Evolutionary conservation across 2,113 vertebrate genomes (phyloP).

Genomic region (Puntigrus tetrazona): DNA sequence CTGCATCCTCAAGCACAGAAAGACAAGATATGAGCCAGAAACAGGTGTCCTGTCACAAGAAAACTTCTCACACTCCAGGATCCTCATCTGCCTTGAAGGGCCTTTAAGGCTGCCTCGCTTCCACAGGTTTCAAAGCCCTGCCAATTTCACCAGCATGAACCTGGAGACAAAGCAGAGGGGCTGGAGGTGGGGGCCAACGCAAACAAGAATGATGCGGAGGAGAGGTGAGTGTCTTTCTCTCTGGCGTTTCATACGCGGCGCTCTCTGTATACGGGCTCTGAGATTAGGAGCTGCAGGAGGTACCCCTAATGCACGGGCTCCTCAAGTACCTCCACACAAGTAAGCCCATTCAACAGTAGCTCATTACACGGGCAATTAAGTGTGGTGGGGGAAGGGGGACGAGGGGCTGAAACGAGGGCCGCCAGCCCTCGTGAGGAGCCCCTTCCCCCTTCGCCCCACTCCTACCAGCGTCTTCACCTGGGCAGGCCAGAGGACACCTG

Average conservation of each 20-base stretch:
- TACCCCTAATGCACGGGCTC: slow-evolving; percentile 73
- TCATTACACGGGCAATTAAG: slow-evolving; percentile 90
- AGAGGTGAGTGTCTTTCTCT: slow-evolving; percentile 69
- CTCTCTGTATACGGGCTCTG: slow-evolving; percentile 75
- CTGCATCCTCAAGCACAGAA: slow-evolving; percentile 36
- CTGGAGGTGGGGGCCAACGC: slow-evolving; percentile 63
- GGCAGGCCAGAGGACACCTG: slow-evolving; percentile 84
- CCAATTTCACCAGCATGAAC: slow-evolving; percentile 73
- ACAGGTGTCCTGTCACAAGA: slow-evolving; percentile 78
- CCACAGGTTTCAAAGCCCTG: slow-evolving; percentile 77
- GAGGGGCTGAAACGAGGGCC: slow-evolving; percentile 49
- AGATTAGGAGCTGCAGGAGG: slow-evolving; percentile 79
- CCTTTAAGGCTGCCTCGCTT: slow-evolving; percentile 72
- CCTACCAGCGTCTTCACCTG: slow-evolving; percentile 83
- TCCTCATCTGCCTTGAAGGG: slow-evolving; percentile 68
- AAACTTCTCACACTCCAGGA: slow-evolving; percentile 70
- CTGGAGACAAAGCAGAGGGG: slow-evolving; percentile 72
- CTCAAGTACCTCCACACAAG: slow-evolving; percentile 80
- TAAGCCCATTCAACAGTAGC: slow-evolving; percentile 78
- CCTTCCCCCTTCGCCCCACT: slow-evolving; percentile 49
- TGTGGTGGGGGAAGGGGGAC: slow-evolving; percentile 68
- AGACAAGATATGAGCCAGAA: slow-evolving; percentile 57
- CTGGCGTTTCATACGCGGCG: slow-evolving; percentile 69
- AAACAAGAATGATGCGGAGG: slow-evolving; percentile 70
- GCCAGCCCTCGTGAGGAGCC: slow-evolving; percentile 64